Evolutionary conservation across 2,113 vertebrate genomes (phyloP).

Genomic region (Ascaphus truei): DNA sequence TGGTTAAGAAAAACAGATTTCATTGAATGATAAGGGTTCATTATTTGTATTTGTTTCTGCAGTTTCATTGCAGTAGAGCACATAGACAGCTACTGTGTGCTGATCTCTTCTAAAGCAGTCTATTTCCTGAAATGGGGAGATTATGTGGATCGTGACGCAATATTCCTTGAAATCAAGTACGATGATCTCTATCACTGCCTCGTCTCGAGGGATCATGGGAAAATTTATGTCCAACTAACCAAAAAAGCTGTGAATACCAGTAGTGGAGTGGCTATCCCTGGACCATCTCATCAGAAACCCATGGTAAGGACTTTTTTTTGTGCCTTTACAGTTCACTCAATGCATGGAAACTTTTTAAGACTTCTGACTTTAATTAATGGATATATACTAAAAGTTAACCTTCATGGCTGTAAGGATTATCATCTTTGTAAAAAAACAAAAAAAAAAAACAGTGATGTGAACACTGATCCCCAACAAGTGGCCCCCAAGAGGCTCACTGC

Average conservation of each 20-base stretch:
- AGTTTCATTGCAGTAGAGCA: conserved; percentile 94
- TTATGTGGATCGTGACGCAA: conserved; percentile 80
- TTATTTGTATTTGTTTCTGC: not conserved
- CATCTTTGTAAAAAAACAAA: no score
- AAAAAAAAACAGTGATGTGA: no score
- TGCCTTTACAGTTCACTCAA: no score
- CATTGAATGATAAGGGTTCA: no score
- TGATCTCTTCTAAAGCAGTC: conserved; percentile 93
- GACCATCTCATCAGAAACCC: conserved; percentile 91
- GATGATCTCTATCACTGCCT: conserved; percentile 96
- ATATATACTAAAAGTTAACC: no score
- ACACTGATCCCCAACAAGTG: no score
- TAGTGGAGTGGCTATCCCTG: conserved; percentile 88
- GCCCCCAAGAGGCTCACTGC: no score
- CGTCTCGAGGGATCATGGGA: conserved; percentile 91
- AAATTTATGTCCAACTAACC: conserved; percentile 91
- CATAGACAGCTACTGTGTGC: conserved; percentile 86
- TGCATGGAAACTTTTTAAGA: no score
- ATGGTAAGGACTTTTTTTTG: conserved; percentile 88
- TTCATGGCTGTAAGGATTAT: not conserved
- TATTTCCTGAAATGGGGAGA: conserved; percentile 89
- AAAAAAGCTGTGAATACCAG: conserved; percentile 87
- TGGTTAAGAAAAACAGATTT: no score
- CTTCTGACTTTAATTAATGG: no score
- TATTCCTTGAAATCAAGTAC: conserved; percentile 94